These are phyloP conservation scores for Camelus bactrianus DNA, from an alignment of 2,113 vertebrate genomes.

Conservation along the genomic window DNA sequence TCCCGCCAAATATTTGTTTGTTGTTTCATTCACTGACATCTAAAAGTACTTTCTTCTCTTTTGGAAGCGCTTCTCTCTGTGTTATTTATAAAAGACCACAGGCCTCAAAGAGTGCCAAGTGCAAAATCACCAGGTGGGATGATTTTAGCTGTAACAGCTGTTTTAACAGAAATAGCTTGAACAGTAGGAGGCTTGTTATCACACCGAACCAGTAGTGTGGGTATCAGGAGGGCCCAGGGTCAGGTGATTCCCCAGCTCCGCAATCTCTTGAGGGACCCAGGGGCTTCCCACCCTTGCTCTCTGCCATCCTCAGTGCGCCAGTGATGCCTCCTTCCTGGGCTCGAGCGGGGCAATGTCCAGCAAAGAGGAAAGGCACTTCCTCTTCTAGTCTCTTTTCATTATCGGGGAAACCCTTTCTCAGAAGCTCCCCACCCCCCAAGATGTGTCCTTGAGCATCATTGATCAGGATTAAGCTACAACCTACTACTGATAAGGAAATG, in stretches of 20 bases:
- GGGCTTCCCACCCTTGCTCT: not conserved
- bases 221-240: not conserved
- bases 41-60: slow-evolving; percentile 49
- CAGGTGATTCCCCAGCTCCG: not conserved
- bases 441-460: not conserved
- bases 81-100: slow-evolving; percentile 36
- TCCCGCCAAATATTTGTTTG: not conserved
- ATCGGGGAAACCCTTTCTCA: not conserved
- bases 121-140: not conserved
- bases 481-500: not conserved
- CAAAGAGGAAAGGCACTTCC: not conserved
- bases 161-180: not conserved
- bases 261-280: not conserved
- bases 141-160: slow-evolving; percentile 10
- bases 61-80: not conserved
- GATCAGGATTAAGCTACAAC: not conserved
- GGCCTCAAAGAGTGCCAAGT: not conserved
- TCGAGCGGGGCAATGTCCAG: not conserved
- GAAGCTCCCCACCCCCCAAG: not conserved
- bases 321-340: not conserved
- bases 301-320: not conserved
- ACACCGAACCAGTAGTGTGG: not conserved
- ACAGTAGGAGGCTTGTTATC: not conserved
- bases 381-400: not conserved
- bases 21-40: slow-evolving; percentile 10